Evolutionary conservation across 2,888 invertebrate genomes (phyloP), one percentile per base, ranked within the genome.

Genomic region (Deilephila elpenor): DNA sequence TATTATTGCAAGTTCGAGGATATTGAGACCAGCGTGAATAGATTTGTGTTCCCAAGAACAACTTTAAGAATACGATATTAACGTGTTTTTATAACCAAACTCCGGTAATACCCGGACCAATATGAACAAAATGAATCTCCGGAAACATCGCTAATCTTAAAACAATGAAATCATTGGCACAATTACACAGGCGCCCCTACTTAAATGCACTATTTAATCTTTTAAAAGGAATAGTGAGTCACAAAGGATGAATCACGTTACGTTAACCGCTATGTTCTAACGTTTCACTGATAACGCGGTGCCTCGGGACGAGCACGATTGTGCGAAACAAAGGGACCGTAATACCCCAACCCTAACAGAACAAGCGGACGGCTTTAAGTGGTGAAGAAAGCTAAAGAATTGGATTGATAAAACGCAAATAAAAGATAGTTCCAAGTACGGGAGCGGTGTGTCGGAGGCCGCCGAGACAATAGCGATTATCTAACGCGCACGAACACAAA

Each of bases 381-480:
- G 75, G 75, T 73, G 72, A 82, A 79, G 77, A 81, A 83, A 79
- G 74, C 75, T 64, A 77, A 78, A 79, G 77, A 79, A 81, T 83
- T 83, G 77, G 74, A 76, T 82, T 83, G 77, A 75, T 37, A 70
- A 78, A 75, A 75, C 70, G 78, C 73, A 78, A 84, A 85, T 85
- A 87, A 84, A 83, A 78, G 80, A 85, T 84, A 82, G 75, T 87
- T 88, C 75, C 59, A 37, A 59, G 87, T 85, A 88, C 89, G 86
- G 88, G 83, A 90, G 91, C 88, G 83, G 82, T 83, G 80, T 87
- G 83, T 84, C 77, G 76, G 77, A 82, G 84, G 90, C 90, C 90
- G 90, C 87, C 89, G 91, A 74, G 80, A 92, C 92, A 92, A 91
- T 90, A 79, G 81, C 80, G 86, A 88, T 91, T 89, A 92, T 89